These are phyloP conservation scores for Cynopterus sphinx DNA, from an alignment of 2,797 vertebrate species.

Conservation along the genomic window DNA sequence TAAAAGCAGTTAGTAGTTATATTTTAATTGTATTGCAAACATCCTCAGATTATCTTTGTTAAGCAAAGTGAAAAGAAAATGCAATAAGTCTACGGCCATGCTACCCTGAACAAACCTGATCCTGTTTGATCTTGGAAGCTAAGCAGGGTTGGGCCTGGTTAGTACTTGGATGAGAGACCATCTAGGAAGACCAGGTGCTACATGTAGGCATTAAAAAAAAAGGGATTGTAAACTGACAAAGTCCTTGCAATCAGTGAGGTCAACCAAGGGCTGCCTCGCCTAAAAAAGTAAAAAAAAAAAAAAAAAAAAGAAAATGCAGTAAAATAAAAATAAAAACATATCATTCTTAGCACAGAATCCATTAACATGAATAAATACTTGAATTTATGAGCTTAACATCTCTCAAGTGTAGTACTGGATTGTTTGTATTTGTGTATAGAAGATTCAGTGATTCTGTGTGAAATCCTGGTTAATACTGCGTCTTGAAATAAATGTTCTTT, in stretches of 20 bases:
- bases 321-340: background rate
- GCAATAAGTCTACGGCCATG: background rate
- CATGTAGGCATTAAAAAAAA: too few relatives aligned
- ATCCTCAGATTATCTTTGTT: background rate
- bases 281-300: too few relatives aligned
- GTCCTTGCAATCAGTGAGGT: too few relatives aligned
- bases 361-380: background rate
- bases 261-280: too few relatives aligned
- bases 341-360: background rate
- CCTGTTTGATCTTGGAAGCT: too few relatives aligned
- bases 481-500: background rate
- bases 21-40: background rate
- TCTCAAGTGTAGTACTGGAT: background rate
- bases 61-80: background rate
- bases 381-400: background rate
- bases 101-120: too few relatives aligned
- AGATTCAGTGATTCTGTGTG: background rate
- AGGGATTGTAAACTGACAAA: too few relatives aligned
- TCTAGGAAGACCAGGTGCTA: too few relatives aligned
- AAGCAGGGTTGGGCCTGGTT: too few relatives aligned
- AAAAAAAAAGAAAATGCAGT: background rate
- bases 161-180: too few relatives aligned
- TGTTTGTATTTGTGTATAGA: background rate
- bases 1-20: background rate
- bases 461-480: background rate